phyloP scores from a whole-genome alignment of 2,797 vertebrate species.

The Linurgus olivaceus region DNA sequence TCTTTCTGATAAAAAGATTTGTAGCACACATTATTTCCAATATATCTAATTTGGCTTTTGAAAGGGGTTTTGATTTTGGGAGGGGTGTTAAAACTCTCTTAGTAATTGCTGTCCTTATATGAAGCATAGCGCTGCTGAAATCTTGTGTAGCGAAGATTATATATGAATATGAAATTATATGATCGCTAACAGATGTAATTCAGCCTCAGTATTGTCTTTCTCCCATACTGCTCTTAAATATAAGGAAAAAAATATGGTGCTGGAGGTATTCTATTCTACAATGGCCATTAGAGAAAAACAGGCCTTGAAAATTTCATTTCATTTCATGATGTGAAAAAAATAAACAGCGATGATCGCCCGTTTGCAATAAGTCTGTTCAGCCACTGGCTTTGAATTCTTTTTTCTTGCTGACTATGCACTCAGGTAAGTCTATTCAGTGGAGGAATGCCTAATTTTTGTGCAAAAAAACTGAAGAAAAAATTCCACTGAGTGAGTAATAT shows the following conservation, averaged over 20 bases:
- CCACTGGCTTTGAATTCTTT: background rate
- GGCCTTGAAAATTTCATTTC: background rate
- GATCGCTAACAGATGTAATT: background rate
- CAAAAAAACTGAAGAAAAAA: background rate
- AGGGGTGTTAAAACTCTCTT: background rate
- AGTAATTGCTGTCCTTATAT: background rate
- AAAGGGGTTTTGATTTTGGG: background rate
- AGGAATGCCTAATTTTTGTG: background rate
- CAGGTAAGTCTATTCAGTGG: background rate
- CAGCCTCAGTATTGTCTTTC: background rate
- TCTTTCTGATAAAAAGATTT: background rate
- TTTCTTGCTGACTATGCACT: background rate
- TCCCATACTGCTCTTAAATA: background rate
- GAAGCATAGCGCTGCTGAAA: background rate
- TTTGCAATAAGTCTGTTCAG: background rate
- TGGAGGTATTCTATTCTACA: background rate
- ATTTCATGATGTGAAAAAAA: background rate
- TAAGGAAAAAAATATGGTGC: background rate
- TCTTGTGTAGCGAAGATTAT: background rate
- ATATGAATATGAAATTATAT: background rate
- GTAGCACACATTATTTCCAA: background rate
- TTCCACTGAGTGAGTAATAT: background rate
- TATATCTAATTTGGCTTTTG: background rate
- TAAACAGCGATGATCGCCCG: rapidly evolving
- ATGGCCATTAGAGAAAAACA: background rate